These are phyloP conservation scores for Reticulitermes speratus DNA, from an alignment of 1,140 invertebrate genomes.

Conservation along the genomic window DNA sequence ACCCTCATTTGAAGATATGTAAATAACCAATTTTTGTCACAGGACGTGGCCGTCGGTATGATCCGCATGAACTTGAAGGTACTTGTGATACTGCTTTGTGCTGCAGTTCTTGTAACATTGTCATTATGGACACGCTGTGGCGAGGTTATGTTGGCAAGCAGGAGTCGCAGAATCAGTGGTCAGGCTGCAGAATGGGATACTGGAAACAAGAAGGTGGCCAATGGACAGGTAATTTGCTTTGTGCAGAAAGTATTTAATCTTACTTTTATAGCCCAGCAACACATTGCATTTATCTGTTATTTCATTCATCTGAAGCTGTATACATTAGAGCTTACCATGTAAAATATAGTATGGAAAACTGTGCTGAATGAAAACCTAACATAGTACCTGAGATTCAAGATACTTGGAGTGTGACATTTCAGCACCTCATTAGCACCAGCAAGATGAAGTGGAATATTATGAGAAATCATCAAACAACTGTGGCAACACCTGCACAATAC, in stretches of 20 bases:
- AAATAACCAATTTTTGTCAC: too few relatives aligned
- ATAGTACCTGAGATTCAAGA: too few relatives aligned
- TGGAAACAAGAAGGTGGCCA: slow-evolving; percentile 21
- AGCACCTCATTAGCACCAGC: too few relatives aligned
- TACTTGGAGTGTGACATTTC: too few relatives aligned
- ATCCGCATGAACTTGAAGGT: slow-evolving; percentile 59
- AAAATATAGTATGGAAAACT: too few relatives aligned
- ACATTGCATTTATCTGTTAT: not conserved
- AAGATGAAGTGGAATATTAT: too few relatives aligned
- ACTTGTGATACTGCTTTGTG: slow-evolving; percentile 50
- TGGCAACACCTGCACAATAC: too few relatives aligned
- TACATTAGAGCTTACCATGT: too few relatives aligned
- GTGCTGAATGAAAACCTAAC: too few relatives aligned
- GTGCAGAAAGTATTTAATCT: too few relatives aligned
- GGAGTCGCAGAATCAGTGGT: not conserved
- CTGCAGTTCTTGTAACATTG: slow-evolving; percentile 51
- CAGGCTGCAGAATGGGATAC: slow-evolving; percentile 23
- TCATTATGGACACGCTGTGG: slow-evolving; percentile 58
- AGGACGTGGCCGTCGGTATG: slow-evolving; percentile 30
- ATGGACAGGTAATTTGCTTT: slow-evolving; percentile 22
- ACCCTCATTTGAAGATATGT: not conserved
- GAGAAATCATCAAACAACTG: too few relatives aligned
- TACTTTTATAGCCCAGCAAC: too few relatives aligned
- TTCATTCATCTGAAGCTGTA: not conserved
- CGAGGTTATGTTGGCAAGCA: slow-evolving; percentile 37